Percentiles rank a stretch among this genome's conserved stretches.
Evolutionary conservation across 2,888 invertebrate genomes (phyloP).

Genomic region (Andricus curvator): DNA sequence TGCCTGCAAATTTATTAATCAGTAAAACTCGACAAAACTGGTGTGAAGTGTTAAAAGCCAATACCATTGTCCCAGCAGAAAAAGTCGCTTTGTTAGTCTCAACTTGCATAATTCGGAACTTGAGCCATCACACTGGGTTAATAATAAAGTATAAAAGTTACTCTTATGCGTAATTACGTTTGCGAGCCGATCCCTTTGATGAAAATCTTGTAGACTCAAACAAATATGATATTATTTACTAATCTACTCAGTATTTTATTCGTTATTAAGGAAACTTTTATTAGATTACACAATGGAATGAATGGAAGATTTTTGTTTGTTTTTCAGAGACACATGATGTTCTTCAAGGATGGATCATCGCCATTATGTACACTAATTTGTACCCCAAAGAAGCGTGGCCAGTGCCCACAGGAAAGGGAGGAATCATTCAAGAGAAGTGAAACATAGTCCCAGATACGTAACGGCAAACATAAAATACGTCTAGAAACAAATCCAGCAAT

Average conservation of each 20-base stretch:
- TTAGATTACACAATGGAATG: too few relatives aligned
- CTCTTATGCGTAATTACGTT: slow-evolving; percentile 2
- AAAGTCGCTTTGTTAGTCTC: slow-evolving; percentile 27
- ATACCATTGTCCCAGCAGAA: slow-evolving; percentile 62
- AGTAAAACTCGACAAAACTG: background rate
- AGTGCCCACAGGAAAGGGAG: slow-evolving; percentile 15
- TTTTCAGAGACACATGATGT: background rate
- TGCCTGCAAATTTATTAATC: slow-evolving; percentile 67
- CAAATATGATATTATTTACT: background rate
- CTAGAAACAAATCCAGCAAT: background rate
- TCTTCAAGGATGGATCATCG: background rate
- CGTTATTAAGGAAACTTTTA: background rate
- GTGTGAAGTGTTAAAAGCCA: slow-evolving; percentile 55
- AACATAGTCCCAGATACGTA: background rate
- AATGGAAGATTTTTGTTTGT: background rate
- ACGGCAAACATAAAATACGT: slow-evolving; percentile 19
- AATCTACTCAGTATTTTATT: background rate
- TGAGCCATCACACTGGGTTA: slow-evolving; percentile 29
- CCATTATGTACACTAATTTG: background rate
- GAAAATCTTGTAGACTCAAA: background rate
- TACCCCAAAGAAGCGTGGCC: slow-evolving; percentile 13
- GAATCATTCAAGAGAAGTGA: slow-evolving; percentile 25
- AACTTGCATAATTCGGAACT: background rate
- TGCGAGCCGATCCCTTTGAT: background rate
- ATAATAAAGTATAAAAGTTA: background rate